These are phyloP conservation scores for Xiphorhynchus elegans DNA, from an alignment of 2,113 vertebrate species.

Conservation along the genomic window DNA sequence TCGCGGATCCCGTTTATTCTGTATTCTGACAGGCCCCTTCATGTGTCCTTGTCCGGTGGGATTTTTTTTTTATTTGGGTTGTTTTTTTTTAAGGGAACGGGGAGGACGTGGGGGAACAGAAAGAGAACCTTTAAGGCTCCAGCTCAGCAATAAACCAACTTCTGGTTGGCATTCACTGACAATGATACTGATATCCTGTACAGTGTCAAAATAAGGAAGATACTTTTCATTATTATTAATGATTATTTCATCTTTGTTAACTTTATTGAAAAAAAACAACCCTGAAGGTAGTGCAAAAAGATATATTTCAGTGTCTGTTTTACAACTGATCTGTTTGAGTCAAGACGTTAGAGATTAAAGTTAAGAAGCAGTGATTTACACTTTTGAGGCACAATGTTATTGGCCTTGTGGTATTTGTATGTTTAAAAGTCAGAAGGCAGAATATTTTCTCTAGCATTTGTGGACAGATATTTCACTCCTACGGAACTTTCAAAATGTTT, in stretches of 20 bases:
- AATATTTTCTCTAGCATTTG: not conserved
- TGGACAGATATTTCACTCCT: not conserved
- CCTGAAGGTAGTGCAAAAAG: not conserved
- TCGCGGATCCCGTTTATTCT: rapidly evolving
- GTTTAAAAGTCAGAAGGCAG: not conserved
- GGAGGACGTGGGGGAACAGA: too few relatives aligned
- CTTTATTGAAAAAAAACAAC: not conserved
- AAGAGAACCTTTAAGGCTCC: not conserved
- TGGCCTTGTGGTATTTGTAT: not conserved
- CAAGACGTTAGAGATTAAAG: not conserved
- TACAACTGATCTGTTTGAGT: not conserved
- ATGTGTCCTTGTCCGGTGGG: too few relatives aligned
- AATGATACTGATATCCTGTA: not conserved
- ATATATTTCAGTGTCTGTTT: not conserved
- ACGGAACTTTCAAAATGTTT: not conserved
- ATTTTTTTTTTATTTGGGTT: too few relatives aligned
- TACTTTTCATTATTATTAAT: not conserved
- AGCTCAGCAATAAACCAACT: not conserved
- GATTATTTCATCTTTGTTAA: not conserved
- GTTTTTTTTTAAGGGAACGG: too few relatives aligned
- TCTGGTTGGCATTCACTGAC: not conserved
- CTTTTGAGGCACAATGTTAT: not conserved
- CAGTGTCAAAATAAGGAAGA: not conserved
- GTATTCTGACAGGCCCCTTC: rapidly evolving
- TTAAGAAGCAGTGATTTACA: not conserved